Conservation (phyloP, 1,140 invertebrate genomes). For the fruit fly (Drosophila melanogaster) region DNA sequence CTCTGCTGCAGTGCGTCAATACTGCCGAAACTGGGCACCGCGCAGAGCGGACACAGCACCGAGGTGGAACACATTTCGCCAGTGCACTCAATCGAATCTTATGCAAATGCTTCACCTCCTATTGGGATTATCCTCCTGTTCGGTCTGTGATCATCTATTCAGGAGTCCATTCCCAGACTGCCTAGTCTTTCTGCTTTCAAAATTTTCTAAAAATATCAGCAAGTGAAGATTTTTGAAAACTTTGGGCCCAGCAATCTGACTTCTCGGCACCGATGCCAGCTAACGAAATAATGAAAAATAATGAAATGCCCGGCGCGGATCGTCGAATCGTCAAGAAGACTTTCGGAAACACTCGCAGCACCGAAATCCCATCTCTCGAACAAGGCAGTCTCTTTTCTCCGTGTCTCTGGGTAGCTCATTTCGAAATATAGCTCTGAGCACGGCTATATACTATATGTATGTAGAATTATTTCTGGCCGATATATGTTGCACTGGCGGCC, state of each 20-base stretch:
- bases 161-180: conserved; percentile 53
- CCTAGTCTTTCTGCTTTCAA: conserved; percentile 38
- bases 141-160: conserved; percentile 10
- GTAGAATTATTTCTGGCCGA: conserved; percentile 31
- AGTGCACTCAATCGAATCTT: conserved; percentile 23
- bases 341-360: conserved; percentile 45
- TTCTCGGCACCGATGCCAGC: conserved; percentile 37
- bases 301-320: conserved; percentile 40
- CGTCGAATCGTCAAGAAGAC: conserved; percentile 29
- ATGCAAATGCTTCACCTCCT: conserved; percentile 28
- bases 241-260: conserved; percentile 38
- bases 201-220: conserved; percentile 79
- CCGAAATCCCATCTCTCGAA: conserved; percentile 33
- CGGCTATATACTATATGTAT: conserved; percentile 6
- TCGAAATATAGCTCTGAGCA: conserved; percentile 38
- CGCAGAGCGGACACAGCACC: conserved; percentile 90
- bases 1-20: conserved; percentile 89
- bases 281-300: conserved; percentile 54
- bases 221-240: conserved; percentile 72
- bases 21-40: conserved; percentile 89
- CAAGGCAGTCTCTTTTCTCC: conserved; percentile 7
- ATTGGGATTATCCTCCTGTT: conserved; percentile 16
- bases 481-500: conserved; percentile 21
- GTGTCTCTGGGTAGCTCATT: conserved; percentile 15
- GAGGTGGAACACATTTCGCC: conserved; percentile 87